Conservation (phyloP, 2,888 invertebrate species). For the Agonopterix arenella region DNA sequence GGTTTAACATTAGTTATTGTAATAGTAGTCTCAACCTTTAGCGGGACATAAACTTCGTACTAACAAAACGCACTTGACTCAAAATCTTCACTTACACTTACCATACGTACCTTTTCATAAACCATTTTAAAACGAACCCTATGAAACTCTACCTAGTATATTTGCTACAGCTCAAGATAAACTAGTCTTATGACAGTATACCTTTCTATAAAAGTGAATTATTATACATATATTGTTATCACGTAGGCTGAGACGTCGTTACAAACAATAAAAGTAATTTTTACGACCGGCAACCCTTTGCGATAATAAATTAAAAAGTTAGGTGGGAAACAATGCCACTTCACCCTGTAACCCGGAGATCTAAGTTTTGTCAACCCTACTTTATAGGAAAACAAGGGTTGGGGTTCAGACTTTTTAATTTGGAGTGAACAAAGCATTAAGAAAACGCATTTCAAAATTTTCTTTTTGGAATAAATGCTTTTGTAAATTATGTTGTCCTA, state of each 20-base stretch:
- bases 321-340: conserved; percentile 68
- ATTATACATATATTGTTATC: conserved; percentile 67
- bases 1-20: conserved; percentile 39
- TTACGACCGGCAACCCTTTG: conserved; percentile 70
- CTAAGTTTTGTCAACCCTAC: conserved; percentile 57
- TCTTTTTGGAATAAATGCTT: no score
- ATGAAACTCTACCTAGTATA: conserved; percentile 1
- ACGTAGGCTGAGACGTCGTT: conserved; percentile 74
- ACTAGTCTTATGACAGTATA: conserved; percentile 22
- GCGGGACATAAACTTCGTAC: conserved; percentile 51
- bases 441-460: no score
- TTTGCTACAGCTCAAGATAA: conserved; percentile 22
- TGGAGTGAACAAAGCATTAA: no score
- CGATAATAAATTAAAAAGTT: conserved; percentile 71
- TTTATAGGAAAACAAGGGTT: conserved; percentile 39
- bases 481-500: no score
- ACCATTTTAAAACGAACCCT: conserved; percentile 20
- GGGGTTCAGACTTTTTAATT: conserved; percentile 1
- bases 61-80: conserved; percentile 66
- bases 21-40: conserved; percentile 54
- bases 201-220: conserved; percentile 52
- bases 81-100: conserved; percentile 41
- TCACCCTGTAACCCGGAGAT: conserved; percentile 60
- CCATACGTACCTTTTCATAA: conserved; percentile 32
- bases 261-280: conserved; percentile 76